Evolutionary conservation across 2,113 vertebrate species (phyloP), one percentile per base, ranked within the genome.

Genomic region (Pyrgilauda ruficollis): DNA sequence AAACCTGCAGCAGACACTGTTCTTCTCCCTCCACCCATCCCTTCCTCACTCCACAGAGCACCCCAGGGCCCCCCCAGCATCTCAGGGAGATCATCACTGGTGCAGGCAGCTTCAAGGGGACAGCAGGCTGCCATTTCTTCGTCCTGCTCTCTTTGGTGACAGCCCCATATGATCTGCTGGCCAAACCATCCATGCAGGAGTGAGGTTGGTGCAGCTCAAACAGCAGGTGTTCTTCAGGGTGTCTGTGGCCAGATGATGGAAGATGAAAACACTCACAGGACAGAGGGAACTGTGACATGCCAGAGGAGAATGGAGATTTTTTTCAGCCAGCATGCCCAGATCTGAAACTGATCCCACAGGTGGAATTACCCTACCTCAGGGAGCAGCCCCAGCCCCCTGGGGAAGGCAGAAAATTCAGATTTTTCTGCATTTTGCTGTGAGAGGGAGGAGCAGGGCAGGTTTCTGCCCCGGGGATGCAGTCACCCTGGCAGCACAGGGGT

Each of bases 401-500:
- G 27, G 24, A 96, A 90, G 35, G 46, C 39, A 90, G 67, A 96
- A 94, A 93, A 87, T 79, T 56, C 77, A 52, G 55, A 87, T 14
- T 91, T 61, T 93, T 56, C 80, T 83, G 37, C 66, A 22, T 94
- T 91, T 94, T 94, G 78, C 26, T 82, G 41, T 15, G 63, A 96
- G 37, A 85, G 59, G 70, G 67, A 94, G 90, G 67, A 88, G 79
- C 26, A 73, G 88, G 49, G 50, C 53, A 87, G 70, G 82, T 95
- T 94, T 96, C 86, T 92, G 59, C 83, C 83, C 63, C 2, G 4
- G 70, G 47, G 72, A 94, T 67, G 21, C 56, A 89, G 86, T 92
- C 89, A 86, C 88, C 41, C 28, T 94, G 89, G 91, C 66, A 94
- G 59, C 70, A 53, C 26, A 85, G 89, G 93, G 91, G 84, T 91